Evolutionary conservation across 2,888 invertebrate species (phyloP), one percentile per base, ranked within the genome.

Genomic region (Lissonota sp.): DNA sequence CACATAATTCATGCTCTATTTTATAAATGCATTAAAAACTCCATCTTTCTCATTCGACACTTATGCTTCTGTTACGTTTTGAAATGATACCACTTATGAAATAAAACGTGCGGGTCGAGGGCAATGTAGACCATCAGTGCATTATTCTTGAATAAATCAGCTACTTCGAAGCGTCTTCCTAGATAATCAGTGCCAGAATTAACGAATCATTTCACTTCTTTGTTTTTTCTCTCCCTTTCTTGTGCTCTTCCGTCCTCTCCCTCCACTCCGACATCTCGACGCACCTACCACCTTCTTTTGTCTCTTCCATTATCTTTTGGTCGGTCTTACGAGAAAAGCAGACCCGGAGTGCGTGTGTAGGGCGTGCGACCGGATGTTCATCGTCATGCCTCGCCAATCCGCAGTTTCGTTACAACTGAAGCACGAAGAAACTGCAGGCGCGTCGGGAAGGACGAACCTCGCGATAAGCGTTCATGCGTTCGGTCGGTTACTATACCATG

Each of bases 291-390:
- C 62, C 70, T 62, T 78, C 81, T 66, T 81, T 75, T 81, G 78
- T 83, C 60, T 81, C 69, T 76, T 80, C 58, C 63, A 79, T 81
- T 78, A 83, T 83, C 77, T 76, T 75, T 37, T 57, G 49, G 71
- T 79, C 76, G 81, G 78, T 80, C 76, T 72, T 12, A 26, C 62
- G 16, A 60, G 42, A 53, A 53, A 64, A 46, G 62, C 51, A 66
- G 79, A 69, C 44, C 26, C 64, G 46, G 71, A 64, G 81, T 86
- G 86, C 85, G 87, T 83, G 87, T 83, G 84, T 85, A 81, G 88
- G 88, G 90, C 91, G 91, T 92, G 91, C 88, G 91, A 92, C 90
- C 91, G 91, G 91, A 91, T 87, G 89, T 87, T 60, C 90, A 85
- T 87, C 88, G 91, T 91, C 87, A 90, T 85, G 91, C 88, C 85